These are phyloP conservation scores for Lamellibrachia satsuma DNA, from an alignment of 2,888 invertebrate genomes.

Conservation along the genomic window DNA sequence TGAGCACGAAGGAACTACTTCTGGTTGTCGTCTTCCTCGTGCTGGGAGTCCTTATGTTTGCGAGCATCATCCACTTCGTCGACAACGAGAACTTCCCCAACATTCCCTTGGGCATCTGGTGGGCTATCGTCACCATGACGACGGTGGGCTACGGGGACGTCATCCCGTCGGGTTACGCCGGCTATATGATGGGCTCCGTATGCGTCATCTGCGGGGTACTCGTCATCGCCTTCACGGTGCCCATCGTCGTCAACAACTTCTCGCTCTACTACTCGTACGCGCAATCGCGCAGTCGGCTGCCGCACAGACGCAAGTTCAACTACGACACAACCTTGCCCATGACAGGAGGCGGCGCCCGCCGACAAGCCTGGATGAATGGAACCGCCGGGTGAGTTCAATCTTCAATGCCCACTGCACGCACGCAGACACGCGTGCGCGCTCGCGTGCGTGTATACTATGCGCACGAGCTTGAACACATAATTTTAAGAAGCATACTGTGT, in stretches of 20 bases:
- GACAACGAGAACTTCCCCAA: slow-evolving; percentile 61
- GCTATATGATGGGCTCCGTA: slow-evolving; percentile 59
- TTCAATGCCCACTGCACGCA: no score
- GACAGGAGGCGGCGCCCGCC: not conserved
- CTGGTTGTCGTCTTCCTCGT: slow-evolving; percentile 63
- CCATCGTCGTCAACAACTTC: slow-evolving; percentile 64
- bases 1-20: slow-evolving; percentile 62
- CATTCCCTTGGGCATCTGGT: slow-evolving; percentile 65
- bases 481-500: not conserved
- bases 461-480: not conserved
- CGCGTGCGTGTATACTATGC: not conserved
- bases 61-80: slow-evolving; percentile 61
- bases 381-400: not conserved
- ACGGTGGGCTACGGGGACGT: slow-evolving; percentile 65
- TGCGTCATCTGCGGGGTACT: slow-evolving; percentile 63
- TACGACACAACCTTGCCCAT: not conserved
- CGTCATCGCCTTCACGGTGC: slow-evolving; percentile 64
- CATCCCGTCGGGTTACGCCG: slow-evolving; percentile 48
- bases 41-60: slow-evolving; percentile 63
- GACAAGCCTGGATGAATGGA: not conserved
- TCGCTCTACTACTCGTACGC: slow-evolving; percentile 63
- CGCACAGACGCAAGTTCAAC: not conserved
- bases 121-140: slow-evolving; percentile 65
- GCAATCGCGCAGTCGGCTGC: slow-evolving; percentile 49
- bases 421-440: not conserved